Evolutionary conservation across 2,797 vertebrate species (phyloP), one percentile per base, ranked within the genome.

Genomic region (Diglossa cyanea): DNA sequence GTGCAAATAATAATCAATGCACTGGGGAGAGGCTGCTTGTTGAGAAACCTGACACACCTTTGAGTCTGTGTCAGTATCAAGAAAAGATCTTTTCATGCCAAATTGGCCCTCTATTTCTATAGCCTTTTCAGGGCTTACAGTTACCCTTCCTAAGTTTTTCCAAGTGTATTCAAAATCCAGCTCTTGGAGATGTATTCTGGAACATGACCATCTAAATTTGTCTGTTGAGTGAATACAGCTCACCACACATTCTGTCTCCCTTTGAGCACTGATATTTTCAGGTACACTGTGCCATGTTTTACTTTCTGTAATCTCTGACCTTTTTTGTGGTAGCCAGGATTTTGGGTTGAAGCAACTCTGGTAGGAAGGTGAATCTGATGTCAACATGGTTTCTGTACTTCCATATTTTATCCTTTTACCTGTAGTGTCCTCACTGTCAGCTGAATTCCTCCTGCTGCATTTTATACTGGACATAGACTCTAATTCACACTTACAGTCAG

Each of bases 231-330:
- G 63, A 83, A 72, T 30, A 63, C n/a, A 65, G n/a, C 61, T 84
- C 54, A 39, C 81, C n/a, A 47, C 33, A 47, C 33, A 26, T 33
- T 90, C 96, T 72, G 28, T 47, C 39, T 63, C 63, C 7, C 73
- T 78, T 42, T 91, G 84, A 51, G 79, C 50, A 83, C 78, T 95
- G 81, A 96, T 94, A 39, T 96, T 97, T 93, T 94, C 97, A 82
- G 97, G 97, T 42, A 90, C 53, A 16, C 97, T 98, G 16, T 75
- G 95, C 92, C 95, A 96, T 30, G 73, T 61, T 81, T 93, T 97
- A 73, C 88, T 40, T 62, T 80, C 79, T 79, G 71, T 51, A 35
- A 79, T 81, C 77, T 89, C 87, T 88, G 96, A 68, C 37, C 51
- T 90, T 7, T n/a, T 75, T 31, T 61, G 30, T 51, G 50, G 44